These are phyloP conservation scores for Pyrrhura leucotis DNA, from an alignment of 2,797 vertebrate species.

Conservation along the genomic window DNA sequence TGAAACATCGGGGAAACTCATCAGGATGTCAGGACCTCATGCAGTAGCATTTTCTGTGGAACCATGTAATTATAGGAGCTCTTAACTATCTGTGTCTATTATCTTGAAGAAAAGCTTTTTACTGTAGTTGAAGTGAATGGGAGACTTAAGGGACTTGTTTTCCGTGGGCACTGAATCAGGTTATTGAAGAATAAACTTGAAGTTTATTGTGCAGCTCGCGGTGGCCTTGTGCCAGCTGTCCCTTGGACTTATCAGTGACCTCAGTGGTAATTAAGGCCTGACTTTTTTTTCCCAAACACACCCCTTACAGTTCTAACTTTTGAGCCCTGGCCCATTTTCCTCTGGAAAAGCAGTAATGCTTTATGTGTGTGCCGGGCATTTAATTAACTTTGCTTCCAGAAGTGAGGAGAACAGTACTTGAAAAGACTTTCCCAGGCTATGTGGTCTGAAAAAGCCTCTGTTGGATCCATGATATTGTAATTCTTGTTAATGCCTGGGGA, in stretches of 20 bases:
- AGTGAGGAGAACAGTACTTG: not conserved
- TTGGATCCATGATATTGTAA: not conserved
- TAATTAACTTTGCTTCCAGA: slow-evolving; percentile 26
- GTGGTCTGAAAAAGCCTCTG: not conserved
- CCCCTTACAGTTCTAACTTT: slow-evolving; percentile 6
- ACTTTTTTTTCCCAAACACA: not conserved
- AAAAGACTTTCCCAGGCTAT: not conserved
- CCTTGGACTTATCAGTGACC: not conserved
- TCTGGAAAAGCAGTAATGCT: not conserved
- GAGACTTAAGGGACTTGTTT: not conserved
- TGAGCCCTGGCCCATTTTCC: slow-evolving; percentile 26
- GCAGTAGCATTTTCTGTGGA: not conserved
- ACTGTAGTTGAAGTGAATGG: slow-evolving; percentile 4
- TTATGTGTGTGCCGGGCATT: not conserved
- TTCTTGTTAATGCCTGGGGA: not conserved
- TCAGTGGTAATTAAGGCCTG: slow-evolving; percentile 24
- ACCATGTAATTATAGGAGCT: not conserved
- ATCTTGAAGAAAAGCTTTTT: not conserved
- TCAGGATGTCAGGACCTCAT: not conserved
- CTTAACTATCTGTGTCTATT: not conserved
- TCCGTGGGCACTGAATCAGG: not conserved
- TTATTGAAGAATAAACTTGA: not conserved
- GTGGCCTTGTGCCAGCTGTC: slow-evolving; percentile 15
- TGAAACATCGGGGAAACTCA: not conserved
- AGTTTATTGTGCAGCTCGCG: not conserved